A percentile compares a stretch with the other conserved stretches of the same genome.
These are phyloP conservation scores for Acrocyrtus sp. DNA, from an alignment of 2,888 invertebrate genomes.

Conservation along the genomic window DNA sequence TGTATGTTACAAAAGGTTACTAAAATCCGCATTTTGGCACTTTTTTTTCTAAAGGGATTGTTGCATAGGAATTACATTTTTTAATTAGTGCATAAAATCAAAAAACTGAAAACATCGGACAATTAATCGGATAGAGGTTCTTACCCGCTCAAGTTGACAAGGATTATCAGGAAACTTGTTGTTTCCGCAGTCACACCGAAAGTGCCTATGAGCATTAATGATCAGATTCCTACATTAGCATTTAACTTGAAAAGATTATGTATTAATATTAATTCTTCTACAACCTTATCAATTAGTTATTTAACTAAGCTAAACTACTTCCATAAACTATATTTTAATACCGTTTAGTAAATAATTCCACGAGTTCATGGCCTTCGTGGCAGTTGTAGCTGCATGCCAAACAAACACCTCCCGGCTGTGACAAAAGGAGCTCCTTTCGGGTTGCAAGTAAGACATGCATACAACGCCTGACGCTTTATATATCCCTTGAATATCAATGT, in stretches of 20 bases:
- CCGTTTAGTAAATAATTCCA: conserved; percentile 94
- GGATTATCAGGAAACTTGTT: conserved; percentile 72
- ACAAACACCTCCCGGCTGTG: conserved; percentile 85
- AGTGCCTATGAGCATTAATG: conserved; percentile 73
- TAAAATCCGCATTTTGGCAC: too few relatives aligned
- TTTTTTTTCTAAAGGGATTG: too few relatives aligned
- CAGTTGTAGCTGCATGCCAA: conserved; percentile 94
- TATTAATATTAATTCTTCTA: not conserved
- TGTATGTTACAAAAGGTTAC: too few relatives aligned
- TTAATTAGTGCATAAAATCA: too few relatives aligned
- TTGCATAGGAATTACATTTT: too few relatives aligned
- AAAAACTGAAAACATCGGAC: too few relatives aligned
- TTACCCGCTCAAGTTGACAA: conserved; percentile 67
- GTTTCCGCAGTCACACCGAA: conserved; percentile 96
- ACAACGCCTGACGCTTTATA: conserved; percentile 90
- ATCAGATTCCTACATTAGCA: not conserved
- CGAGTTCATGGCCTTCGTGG: conserved; percentile 94
- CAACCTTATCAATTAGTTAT: not conserved
- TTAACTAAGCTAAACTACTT: not conserved
- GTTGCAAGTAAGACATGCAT: conserved; percentile 92
- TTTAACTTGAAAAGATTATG: too few relatives aligned
- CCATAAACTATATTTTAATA: too few relatives aligned
- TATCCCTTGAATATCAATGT: conserved; percentile 83
- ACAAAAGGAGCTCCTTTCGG: conserved; percentile 72
- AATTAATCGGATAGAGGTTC: not conserved